These are phyloP conservation scores for Sitodiplosis mosellana DNA, from an alignment of 1,140 invertebrate species.

Conservation along the genomic window DNA sequence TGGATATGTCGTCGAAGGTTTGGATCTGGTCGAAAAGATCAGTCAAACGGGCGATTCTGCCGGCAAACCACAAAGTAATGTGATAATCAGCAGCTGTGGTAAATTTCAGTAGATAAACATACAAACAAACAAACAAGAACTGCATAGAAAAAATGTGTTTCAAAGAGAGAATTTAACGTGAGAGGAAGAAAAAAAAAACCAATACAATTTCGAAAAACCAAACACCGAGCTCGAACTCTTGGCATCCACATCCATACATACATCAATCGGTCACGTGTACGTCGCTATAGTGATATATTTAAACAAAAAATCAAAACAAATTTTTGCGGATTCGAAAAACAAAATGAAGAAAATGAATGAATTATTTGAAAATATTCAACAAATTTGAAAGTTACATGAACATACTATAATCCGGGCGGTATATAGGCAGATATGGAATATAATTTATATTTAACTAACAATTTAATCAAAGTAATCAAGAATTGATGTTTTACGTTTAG, in stretches of 20 bases:
- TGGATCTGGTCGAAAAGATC: conserved; percentile 63
- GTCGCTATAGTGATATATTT: not conserved
- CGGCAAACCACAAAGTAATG: conserved; percentile 55
- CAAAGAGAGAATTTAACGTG: not conserved
- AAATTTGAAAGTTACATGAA: too few relatives aligned
- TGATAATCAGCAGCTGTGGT: conserved; percentile 56
- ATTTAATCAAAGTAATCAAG: too few relatives aligned
- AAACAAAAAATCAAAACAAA: not conserved
- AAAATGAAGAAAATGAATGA: not conserved
- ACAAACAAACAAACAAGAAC: not conserved
- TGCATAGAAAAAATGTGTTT: not conserved
- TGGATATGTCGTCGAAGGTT: conserved; percentile 58
- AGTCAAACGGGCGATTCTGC: conserved; percentile 54
- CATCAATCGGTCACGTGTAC: not conserved
- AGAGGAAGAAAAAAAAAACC: conserved; percentile 1
- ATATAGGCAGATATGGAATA: too few relatives aligned
- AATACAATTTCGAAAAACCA: conserved; percentile 1
- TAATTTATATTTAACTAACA: too few relatives aligned
- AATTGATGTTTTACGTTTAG: too few relatives aligned
- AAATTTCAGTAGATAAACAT: conserved; percentile 32
- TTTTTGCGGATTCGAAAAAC: not conserved
- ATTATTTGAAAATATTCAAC: not conserved
- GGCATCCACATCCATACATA: not conserved
- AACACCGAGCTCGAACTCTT: not conserved
- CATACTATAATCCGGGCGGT: too few relatives aligned